Percentiles rank a stretch among this genome's conserved stretches.
These are phyloP conservation scores for Hippocampus kuda DNA, from an alignment of 2,797 vertebrate species.

Conservation along the genomic window DNA sequence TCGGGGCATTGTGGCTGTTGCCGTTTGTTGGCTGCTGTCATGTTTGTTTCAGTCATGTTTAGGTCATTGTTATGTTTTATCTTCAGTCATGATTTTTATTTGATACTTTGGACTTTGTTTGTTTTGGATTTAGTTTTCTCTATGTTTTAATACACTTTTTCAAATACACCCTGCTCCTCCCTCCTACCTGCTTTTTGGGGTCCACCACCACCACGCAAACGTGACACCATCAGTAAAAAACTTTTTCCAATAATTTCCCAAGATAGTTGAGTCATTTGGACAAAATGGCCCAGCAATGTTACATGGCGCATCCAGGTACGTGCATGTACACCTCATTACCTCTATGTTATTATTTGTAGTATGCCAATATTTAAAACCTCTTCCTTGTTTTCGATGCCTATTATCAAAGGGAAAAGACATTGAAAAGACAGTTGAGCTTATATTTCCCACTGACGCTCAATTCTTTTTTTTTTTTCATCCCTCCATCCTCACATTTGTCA, in stretches of 20 bases:
- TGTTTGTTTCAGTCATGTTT: no score
- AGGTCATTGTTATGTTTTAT: no score
- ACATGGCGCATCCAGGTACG: constrained; percentile 10
- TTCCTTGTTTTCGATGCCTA: not conserved
- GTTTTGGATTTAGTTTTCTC: no score
- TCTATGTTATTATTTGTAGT: constrained; percentile 8
- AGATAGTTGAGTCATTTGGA: constrained; percentile 24
- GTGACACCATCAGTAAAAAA: constrained; percentile 13
- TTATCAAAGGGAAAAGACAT: not conserved
- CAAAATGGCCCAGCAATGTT: constrained; percentile 4
- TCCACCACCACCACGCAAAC: no score
- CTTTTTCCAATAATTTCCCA: constrained; percentile 23
- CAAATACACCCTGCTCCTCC: no score
- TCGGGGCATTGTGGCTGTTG: no score
- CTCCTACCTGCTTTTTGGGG: no score
- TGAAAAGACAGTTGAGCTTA: not conserved
- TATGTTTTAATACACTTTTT: no score
- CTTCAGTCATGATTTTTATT: no score
- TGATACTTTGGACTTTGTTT: no score
- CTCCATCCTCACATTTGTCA: constrained; percentile 20
- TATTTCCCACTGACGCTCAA: not conserved
- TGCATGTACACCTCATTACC: constrained; percentile 24
- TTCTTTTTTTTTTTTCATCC: constrained; percentile 5
- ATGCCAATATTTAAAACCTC: not conserved
- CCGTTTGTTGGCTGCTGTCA: no score